phyloP scores from a whole-genome alignment of 2,797 vertebrate species.

The Austrolebias charrua region DNA sequence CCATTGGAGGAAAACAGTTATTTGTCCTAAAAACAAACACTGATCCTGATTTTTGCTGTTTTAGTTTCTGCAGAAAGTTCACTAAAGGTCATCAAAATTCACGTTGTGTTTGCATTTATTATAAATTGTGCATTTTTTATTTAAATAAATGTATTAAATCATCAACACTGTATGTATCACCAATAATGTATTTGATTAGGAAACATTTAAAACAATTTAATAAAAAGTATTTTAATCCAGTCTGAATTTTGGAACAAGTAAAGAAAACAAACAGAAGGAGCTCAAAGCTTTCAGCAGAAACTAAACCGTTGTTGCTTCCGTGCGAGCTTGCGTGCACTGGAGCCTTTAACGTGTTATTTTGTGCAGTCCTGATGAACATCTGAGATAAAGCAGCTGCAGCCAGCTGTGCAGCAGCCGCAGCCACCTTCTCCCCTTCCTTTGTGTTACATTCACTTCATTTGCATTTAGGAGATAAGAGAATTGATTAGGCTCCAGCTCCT shows the following conservation, averaged over 20 bases:
- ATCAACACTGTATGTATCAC: no score
- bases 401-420: conserved; percentile 30
- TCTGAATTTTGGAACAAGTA: not conserved
- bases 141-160: no score
- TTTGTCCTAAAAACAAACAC: no score
- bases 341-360: conserved; percentile 43
- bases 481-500: conserved; percentile 74
- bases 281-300: not conserved
- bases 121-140: no score
- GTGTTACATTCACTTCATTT: conserved; percentile 75
- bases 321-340: conserved; percentile 2
- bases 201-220: not conserved
- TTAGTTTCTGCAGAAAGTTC: not conserved
- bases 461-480: conserved; percentile 80
- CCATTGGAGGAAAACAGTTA: no score
- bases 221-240: not conserved
- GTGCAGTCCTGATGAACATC: conserved; percentile 46
- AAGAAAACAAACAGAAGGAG: not conserved
- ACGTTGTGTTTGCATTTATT: no score
- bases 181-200: no score
- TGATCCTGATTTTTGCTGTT: no score
- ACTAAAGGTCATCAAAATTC: not conserved
- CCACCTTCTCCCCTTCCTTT: conserved; percentile 50
- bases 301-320: not conserved
- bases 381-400: conserved; percentile 41